These are phyloP conservation scores for Dascyllus trimaculatus DNA, from an alignment of 2,113 vertebrate genomes.

Conservation along the genomic window DNA sequence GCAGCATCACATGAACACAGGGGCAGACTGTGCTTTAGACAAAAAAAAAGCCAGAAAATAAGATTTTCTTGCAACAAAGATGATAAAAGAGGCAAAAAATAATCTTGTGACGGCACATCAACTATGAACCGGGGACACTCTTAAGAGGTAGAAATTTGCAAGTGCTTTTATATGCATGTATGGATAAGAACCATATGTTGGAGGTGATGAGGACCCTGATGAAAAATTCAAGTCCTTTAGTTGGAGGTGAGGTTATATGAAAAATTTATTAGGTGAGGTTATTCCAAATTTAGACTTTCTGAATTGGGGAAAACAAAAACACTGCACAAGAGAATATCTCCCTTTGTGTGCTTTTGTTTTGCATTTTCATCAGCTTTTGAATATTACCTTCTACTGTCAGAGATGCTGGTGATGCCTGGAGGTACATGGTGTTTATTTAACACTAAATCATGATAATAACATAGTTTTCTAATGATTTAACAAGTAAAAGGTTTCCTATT, in stretches of 20 bases:
- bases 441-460: too few relatives aligned
- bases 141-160: constrained; percentile 37
- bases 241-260: constrained; percentile 66
- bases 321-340: neutral
- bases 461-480: neutral
- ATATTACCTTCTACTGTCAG: neutral
- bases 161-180: constrained; percentile 63
- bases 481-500: too few relatives aligned
- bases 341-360: neutral
- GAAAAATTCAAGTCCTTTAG: constrained; percentile 71
- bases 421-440: too few relatives aligned
- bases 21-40: neutral
- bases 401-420: neutral
- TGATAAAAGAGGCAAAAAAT: constrained; percentile 8
- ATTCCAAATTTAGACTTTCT: constrained; percentile 67
- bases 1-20: neutral
- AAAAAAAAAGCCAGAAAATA: neutral
- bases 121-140: neutral
- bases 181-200: constrained; percentile 69
- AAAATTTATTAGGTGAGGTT: constrained; percentile 60
- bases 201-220: constrained; percentile 65
- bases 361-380: neutral
- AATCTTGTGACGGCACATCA: constrained; percentile 18
- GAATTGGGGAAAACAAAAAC: constrained; percentile 48
- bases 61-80: neutral